phyloP scores from a whole-genome alignment of 2,888 invertebrate genomes.

The Vannuccia rotundouncinata region DNA sequence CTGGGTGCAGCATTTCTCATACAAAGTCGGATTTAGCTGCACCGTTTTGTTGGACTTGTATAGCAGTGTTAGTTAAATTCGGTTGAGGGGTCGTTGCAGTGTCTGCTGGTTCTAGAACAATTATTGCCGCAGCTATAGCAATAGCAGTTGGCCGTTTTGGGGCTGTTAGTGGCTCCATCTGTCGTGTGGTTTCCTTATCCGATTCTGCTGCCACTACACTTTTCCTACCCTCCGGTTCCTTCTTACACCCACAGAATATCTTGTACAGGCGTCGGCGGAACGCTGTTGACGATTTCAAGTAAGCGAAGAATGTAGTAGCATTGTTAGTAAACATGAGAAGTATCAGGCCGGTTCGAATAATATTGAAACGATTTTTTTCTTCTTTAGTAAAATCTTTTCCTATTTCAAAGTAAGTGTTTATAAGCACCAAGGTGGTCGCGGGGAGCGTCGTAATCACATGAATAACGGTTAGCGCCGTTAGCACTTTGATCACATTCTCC shows the following conservation, averaged over 20 bases:
- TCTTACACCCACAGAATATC: background rate
- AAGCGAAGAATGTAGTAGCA: conserved; percentile 40
- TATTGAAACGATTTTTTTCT: background rate
- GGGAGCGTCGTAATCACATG: conserved; percentile 39
- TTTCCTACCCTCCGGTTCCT: background rate
- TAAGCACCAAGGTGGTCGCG: conserved; percentile 17
- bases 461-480: conserved; percentile 38
- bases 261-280: conserved; percentile 33
- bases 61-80: too few species aligned
- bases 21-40: too few species aligned
- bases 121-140: too few species aligned
- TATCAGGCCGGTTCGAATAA: conserved; percentile 10
- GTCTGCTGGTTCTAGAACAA: too few species aligned
- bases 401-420: conserved; percentile 36
- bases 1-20: too few species aligned
- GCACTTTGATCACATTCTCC: conserved; percentile 40
- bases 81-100: too few species aligned
- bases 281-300: conserved; percentile 38
- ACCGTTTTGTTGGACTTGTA: too few species aligned
- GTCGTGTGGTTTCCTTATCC: background rate
- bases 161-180: background rate
- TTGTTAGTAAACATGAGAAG: conserved; percentile 40
- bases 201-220: background rate
- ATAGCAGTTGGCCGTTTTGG: too few species aligned
- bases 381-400: background rate